These are phyloP conservation scores for Lithobates sylvaticus DNA, from an alignment of 2,797 vertebrate species.

Conservation along the genomic window DNA sequence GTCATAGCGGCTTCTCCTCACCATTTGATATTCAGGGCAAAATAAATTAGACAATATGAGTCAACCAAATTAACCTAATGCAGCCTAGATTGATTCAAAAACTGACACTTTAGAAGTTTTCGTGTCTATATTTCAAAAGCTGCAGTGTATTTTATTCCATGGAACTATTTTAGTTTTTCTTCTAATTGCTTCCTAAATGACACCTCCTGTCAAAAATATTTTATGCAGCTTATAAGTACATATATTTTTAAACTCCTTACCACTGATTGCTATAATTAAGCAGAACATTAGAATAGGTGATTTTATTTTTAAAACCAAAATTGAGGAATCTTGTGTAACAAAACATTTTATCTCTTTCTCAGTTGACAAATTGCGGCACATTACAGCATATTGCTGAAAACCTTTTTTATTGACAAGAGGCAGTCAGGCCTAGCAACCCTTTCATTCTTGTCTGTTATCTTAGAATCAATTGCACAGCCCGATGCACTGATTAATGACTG, in stretches of 20 bases:
- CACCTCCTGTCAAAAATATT: not conserved
- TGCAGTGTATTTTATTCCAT: not conserved
- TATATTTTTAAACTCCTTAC: not conserved
- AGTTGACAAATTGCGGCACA: constrained; percentile 65
- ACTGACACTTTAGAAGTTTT: not conserved
- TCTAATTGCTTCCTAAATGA: not conserved
- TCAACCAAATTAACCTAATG: not conserved
- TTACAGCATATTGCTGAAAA: constrained; percentile 63
- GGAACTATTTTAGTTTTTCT: not conserved
- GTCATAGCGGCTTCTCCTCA: not conserved
- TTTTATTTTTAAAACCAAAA: not conserved
- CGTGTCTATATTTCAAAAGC: not conserved
- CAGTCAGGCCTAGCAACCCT: constrained; percentile 69
- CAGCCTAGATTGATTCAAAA: not conserved
- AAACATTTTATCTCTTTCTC: constrained; percentile 34
- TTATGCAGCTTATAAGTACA: not conserved
- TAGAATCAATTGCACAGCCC: constrained; percentile 69
- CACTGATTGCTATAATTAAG: not conserved
- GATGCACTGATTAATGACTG: constrained; percentile 65
- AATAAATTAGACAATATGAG: not conserved
- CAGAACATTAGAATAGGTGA: not conserved
- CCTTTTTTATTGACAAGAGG: constrained; percentile 64
- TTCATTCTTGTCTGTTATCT: constrained; percentile 67
- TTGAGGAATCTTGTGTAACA: constrained; percentile 11
- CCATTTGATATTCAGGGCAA: not conserved